These are phyloP conservation scores for Panthera leo DNA, from an alignment of 2,113 vertebrate species.

Conservation along the genomic window DNA sequence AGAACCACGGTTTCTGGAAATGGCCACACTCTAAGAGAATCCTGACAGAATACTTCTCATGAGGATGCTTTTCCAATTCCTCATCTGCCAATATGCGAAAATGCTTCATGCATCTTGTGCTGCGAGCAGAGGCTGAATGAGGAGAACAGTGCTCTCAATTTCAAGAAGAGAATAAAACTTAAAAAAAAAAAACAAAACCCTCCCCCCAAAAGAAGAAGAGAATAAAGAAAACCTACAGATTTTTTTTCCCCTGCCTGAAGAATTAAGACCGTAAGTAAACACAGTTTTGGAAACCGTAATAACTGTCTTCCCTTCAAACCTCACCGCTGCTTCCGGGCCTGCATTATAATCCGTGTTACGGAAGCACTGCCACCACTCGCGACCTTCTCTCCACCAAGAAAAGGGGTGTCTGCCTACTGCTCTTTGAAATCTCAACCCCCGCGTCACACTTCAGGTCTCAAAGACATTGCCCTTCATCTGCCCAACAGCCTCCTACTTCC, in stretches of 20 bases:
- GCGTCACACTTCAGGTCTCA: neutral
- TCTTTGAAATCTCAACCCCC: neutral
- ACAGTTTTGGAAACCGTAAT: neutral
- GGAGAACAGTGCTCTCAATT: neutral
- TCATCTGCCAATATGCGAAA: neutral
- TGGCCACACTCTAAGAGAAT: neutral
- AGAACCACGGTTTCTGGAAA: neutral
- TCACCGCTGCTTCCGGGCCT: neutral
- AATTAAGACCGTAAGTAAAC: neutral
- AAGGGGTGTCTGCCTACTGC: neutral
- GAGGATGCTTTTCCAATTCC: neutral
- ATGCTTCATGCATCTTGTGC: no score
- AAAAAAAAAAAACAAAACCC: neutral
- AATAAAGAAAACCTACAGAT: neutral
- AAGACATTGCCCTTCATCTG: neutral
- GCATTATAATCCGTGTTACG: neutral
- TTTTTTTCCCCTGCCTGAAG: neutral
- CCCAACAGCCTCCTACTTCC: neutral
- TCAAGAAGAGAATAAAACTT: neutral
- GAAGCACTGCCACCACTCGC: neutral
- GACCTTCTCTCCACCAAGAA: neutral
- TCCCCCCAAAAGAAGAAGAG: neutral
- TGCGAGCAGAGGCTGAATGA: neutral
- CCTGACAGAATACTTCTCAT: neutral
- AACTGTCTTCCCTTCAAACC: neutral